Evolutionary conservation across 2,888 invertebrate genomes (phyloP).

Genomic region (Andrena praecox): DNA sequence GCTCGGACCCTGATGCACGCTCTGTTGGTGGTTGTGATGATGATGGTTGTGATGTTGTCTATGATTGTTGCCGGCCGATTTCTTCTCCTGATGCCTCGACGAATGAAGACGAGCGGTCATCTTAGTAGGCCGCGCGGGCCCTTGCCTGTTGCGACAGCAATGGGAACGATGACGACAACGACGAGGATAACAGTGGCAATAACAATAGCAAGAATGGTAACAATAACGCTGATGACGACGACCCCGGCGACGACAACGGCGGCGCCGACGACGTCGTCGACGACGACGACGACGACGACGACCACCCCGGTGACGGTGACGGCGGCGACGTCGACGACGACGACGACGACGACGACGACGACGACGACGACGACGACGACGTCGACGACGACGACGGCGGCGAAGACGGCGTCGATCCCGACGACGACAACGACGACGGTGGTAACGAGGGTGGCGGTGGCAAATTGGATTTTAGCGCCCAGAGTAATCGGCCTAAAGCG

Average conservation of each 20-base stretch:
- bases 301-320: constrained; percentile 1
- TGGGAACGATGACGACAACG: constrained; percentile 14
- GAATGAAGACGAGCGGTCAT: constrained; percentile 84
- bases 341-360: constrained; percentile 24
- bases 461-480: constrained; percentile 76
- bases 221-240: constrained; percentile 40
- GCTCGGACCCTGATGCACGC: constrained; percentile 75
- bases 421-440: not conserved
- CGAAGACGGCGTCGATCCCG: constrained; percentile 41
- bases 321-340: constrained; percentile 55
- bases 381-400: constrained; percentile 42
- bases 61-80: constrained; percentile 75
- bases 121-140: constrained; percentile 82
- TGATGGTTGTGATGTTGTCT: constrained; percentile 74
- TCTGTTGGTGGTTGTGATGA: constrained; percentile 71
- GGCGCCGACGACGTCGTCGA: not conserved
- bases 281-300: constrained; percentile 36
- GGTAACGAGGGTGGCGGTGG: constrained; percentile 27
- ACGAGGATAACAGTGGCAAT: not conserved
- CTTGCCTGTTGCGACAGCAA: constrained; percentile 62
- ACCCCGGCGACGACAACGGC: constrained; percentile 23
- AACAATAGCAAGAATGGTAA: constrained; percentile 16
- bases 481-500: constrained; percentile 73
- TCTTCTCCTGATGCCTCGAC: constrained; percentile 83
- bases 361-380: constrained; percentile 18